These are phyloP conservation scores for Ichneumoninae sp. DNA, from an alignment of 2,888 invertebrate species.

Conservation along the genomic window DNA sequence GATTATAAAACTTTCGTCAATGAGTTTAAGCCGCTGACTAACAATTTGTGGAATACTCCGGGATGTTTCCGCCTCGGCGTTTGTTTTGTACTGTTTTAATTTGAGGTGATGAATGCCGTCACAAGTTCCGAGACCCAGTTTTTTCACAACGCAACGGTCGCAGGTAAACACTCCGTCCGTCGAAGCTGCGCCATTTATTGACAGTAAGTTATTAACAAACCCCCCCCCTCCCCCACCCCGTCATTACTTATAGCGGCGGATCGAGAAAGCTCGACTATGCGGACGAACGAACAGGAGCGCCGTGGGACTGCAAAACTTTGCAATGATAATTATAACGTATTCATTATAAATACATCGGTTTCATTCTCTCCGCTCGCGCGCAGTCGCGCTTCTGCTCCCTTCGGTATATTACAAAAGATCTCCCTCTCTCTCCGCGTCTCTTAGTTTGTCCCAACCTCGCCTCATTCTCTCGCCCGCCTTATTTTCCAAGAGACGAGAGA, in stretches of 20 bases:
- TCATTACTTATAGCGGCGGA: slow-evolving; percentile 5
- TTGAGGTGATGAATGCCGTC: background rate
- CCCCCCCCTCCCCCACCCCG: background rate
- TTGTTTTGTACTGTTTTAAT: background rate
- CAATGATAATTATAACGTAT: slow-evolving; percentile 23
- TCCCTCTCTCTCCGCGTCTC: slow-evolving; percentile 5
- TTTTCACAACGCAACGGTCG: background rate
- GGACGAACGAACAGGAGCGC: background rate
- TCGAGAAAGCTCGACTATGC: background rate
- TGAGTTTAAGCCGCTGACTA: background rate
- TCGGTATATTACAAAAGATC: slow-evolving; percentile 46
- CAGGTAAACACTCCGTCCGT: background rate
- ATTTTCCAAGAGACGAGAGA: slow-evolving; percentile 27
- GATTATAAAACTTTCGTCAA: slow-evolving; percentile 19
- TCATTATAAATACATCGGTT: slow-evolving; percentile 30
- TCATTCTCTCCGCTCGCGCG: slow-evolving; percentile 14
- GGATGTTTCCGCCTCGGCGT: background rate
- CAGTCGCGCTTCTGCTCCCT: slow-evolving; percentile 20
- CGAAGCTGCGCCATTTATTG: background rate
- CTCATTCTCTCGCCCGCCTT: slow-evolving; percentile 24
- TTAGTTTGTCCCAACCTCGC: background rate
- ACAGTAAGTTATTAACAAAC: background rate
- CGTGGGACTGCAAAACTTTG: slow-evolving; percentile 8
- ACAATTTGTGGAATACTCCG: background rate
- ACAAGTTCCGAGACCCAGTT: background rate